Conservation (phyloP, 2,113 vertebrate species). For the Salminus brasiliensis region DNA sequence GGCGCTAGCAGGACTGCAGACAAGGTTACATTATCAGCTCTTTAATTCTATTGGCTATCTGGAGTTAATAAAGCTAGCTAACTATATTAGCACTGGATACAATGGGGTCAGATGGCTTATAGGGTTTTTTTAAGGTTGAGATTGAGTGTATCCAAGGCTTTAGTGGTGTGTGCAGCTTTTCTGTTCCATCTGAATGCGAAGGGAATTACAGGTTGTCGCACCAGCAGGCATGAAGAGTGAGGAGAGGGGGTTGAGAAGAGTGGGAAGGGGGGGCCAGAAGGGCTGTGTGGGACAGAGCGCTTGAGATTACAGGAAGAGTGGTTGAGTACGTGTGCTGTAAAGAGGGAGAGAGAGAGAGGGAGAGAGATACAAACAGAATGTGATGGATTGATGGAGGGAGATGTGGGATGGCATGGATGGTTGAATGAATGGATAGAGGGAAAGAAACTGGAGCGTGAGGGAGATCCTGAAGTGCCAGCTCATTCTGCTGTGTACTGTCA, state of each 20-base stretch:
- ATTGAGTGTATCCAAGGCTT: not conserved
- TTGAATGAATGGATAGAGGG: not conserved
- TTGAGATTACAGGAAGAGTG: constrained; percentile 34
- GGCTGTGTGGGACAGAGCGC: not conserved
- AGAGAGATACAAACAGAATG: not conserved
- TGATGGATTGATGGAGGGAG: not conserved
- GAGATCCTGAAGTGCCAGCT: constrained; percentile 19
- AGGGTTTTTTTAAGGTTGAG: not conserved
- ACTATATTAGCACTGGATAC: too few relatives aligned
- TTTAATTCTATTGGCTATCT: too few relatives aligned
- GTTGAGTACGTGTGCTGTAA: constrained; percentile 7
- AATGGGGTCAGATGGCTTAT: not conserved
- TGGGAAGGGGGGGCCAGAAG: constrained; percentile 13
- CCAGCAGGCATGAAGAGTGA: not conserved
- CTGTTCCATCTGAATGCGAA: constrained; percentile 3
- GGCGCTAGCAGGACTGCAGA: too few relatives aligned
- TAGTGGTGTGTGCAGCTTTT: not conserved
- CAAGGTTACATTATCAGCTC: too few relatives aligned
- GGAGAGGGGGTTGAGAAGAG: not conserved
- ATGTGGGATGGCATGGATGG: constrained; percentile 21
- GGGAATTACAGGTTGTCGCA: not conserved
- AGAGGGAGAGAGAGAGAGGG: not conserved
- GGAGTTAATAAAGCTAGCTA: too few relatives aligned
- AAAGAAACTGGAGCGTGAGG: constrained; percentile 20
- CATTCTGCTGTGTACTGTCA: constrained; percentile 68